Evolutionary conservation across 2,888 invertebrate species (phyloP), one percentile per base, ranked within the genome.

Genomic region (Pristionchus exspectatus): DNA sequence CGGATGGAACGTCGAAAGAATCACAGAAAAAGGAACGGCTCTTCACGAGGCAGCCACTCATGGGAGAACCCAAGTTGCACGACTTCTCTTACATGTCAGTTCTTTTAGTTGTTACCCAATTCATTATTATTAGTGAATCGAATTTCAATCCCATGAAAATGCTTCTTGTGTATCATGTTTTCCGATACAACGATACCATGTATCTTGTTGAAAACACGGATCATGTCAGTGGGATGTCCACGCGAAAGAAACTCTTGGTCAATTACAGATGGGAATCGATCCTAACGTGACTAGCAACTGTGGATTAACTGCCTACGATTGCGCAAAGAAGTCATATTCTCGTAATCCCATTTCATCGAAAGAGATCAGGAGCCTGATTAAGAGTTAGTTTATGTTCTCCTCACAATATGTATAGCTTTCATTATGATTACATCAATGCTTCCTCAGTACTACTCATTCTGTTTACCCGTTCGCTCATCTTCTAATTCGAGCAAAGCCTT

Each of bases 221-320:
- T 3, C 44, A 10, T 50, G 7, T 50, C 44, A 50, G 3, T 50
- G 44, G 44, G 44, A 38, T 38, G 38, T 50, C 44, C 9, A 50
- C 44, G 12, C 44, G 44, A 50, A 50, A 50, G 16, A 56, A 56
- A 21, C 56, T 2, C 4, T 56, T 77, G 44, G 3, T 77, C 24
- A 24, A 7, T 81, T 91, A 81, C 94, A 96, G 96, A 95, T 95
- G 92, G 96, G 96, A 4, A 95, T 95, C 9, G 96, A 96, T 92
- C 95, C 95, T n/a, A 95, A 95, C 91, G 94, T 95, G 90, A 94
- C 95, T 38, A 96, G 96, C 92, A 95, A 95, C 3, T 95, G 95
- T 91, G 96, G 96, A 90, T 95, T 96, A 91, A 96, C 96, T 21
- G 96, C 96, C 10, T 93, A 95, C 91, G 96, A 96, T 92, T 95